Percentiles rank a stretch among this genome's conserved stretches.
Evolutionary conservation across 2,888 invertebrate species (phyloP).

Genomic region (Hermodice carunculata): DNA sequence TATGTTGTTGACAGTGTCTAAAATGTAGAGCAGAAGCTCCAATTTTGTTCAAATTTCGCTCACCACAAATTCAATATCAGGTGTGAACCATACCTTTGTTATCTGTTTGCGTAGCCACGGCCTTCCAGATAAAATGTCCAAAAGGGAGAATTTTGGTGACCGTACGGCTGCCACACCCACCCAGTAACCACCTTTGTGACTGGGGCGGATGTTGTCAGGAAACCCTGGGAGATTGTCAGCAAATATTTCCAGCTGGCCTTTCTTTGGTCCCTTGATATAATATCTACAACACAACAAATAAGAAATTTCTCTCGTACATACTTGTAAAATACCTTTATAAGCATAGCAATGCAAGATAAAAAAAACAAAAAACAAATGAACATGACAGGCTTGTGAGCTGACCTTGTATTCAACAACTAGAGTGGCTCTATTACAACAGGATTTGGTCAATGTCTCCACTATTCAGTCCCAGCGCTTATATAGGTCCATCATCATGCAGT

Average conservation of each 20-base stretch:
- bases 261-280: slow-evolving; percentile 84
- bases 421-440: no score
- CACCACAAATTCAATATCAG: no score
- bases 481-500: no score
- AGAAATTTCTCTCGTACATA: no score
- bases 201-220: slow-evolving; percentile 78
- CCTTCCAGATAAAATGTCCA: slow-evolving; percentile 24
- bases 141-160: slow-evolving; percentile 9
- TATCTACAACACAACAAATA: slow-evolving; percentile 71
- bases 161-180: slow-evolving; percentile 57
- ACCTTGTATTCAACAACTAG: no score
- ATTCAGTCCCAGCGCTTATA: no score
- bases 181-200: slow-evolving; percentile 69
- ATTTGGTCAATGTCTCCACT: no score
- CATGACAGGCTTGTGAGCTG: no score
- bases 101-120: slow-evolving; percentile 27
- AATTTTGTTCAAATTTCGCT: not conserved
- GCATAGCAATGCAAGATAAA: no score
- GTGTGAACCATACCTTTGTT: slow-evolving; percentile 31
- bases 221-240: slow-evolving; percentile 77
- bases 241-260: slow-evolving; percentile 85
- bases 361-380: no score
- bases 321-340: no score
- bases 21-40: not conserved
- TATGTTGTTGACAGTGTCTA: not conserved